Conservation (phyloP, 1,140 invertebrate genomes). For the Zaprionus camerounensis region DNA sequence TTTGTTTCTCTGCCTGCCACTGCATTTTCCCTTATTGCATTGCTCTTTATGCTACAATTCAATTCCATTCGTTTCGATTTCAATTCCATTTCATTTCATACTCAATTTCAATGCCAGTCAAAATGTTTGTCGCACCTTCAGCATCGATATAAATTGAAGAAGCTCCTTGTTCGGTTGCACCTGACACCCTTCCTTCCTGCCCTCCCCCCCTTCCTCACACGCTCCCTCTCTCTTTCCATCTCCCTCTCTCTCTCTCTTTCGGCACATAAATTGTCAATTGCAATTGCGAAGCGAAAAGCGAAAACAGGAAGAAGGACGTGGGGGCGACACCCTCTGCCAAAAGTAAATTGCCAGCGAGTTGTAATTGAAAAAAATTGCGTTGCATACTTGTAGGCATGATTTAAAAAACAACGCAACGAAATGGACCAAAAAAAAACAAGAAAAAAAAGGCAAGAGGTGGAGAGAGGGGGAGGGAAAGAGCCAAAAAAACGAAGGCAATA, state of each 20-base stretch:
- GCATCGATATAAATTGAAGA: conserved; percentile 20
- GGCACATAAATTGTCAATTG: conserved; percentile 46
- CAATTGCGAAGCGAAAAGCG: conserved; percentile 26
- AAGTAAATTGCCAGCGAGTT: conserved; percentile 38
- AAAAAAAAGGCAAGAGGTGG: too few relatives aligned
- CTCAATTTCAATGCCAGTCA: conserved; percentile 12
- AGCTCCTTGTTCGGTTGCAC: background rate
- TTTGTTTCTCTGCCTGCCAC: background rate
- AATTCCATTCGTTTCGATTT: conserved; percentile 5
- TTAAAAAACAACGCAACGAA: conserved; percentile 31
- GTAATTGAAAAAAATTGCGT: conserved; percentile 59
- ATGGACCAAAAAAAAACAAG: background rate
- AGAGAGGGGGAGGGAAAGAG: background rate
- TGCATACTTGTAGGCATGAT: conserved; percentile 57
- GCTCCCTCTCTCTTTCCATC: background rate
- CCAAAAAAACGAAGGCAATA: background rate
- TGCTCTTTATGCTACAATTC: background rate
- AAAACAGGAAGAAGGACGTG: background rate
- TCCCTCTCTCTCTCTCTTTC: too few relatives aligned
- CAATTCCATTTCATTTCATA: background rate
- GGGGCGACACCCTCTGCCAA: background rate
- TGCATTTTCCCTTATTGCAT: background rate
- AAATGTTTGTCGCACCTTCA: conserved; percentile 32
- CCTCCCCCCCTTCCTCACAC: too few relatives aligned
- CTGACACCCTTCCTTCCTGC: background rate